Evolutionary conservation across 2,797 vertebrate species (phyloP), one percentile per base, ranked within the genome.

Genomic region (Acipenser oxyrinchus): DNA sequence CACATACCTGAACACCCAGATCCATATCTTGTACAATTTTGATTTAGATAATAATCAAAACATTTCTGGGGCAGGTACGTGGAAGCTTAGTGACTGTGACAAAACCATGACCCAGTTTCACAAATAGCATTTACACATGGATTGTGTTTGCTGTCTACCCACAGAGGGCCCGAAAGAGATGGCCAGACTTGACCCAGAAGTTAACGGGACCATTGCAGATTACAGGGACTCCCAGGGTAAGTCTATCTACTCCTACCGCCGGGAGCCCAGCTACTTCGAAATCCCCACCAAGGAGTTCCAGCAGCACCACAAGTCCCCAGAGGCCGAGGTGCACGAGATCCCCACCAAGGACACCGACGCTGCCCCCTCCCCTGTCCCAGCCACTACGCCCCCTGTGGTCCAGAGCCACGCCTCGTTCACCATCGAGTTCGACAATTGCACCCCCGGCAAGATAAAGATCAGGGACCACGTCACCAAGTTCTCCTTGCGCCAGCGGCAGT

Each of bases 381-480:
- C 85, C 50, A 78, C 78, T 0, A 90, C 85, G 0, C 83, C 87
- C 0, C 93, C 95, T 0, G 91, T 91, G 0, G 87, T 96, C 57
- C 96, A 99, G 74, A 98, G 95, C 82, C 96, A 98, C 2, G 96
- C 96, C 48, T 99, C 95, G 64, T 99, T 99, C 82, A 99, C 96
- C 73, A 99, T 99, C 12, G 96, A 99, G 83, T 99, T 99, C 37
- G 96, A 99, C 1, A 91, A 95, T 70, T 87, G 93, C 77, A 92
- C 86, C 48, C 95, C 96, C 0, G 96, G 96, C 60, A 97, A 95
- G 83, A 93, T 98, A 63, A 98, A 96, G 82, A 98, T 99, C 83
- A 96, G 94, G 79, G 96, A 99, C 71, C 96, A 98, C 0, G 87
- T 98, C 66, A 97, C 95, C 70, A 99, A 98, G 82, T 98, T 99